These are phyloP conservation scores for Junonia oenone DNA, from an alignment of 2,888 invertebrate species.

Conservation along the genomic window DNA sequence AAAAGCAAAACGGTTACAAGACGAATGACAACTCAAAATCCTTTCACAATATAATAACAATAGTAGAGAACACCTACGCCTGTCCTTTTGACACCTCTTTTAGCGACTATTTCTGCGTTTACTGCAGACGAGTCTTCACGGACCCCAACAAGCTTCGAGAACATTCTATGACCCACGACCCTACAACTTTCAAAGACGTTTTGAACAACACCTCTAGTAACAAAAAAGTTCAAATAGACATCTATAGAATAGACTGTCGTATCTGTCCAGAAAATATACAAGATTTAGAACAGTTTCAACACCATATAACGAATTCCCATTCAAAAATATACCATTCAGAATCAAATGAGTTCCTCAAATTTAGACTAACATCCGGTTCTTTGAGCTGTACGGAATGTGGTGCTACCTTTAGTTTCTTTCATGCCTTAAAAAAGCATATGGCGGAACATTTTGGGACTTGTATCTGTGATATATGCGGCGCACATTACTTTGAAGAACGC, in stretches of 20 bases:
- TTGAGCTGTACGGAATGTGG: constrained; percentile 43
- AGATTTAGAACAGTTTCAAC: constrained; percentile 44
- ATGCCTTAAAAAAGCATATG: constrained; percentile 64
- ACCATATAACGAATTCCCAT: constrained; percentile 46
- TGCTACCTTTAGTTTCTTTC: constrained; percentile 47
- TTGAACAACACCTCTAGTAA: constrained; percentile 36
- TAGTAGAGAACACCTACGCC: constrained; percentile 57
- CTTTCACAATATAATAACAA: constrained; percentile 43
- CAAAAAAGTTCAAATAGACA: constrained; percentile 51
- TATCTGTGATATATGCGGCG: constrained; percentile 64
- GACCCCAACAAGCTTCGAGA: constrained; percentile 53
- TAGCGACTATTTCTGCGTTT: constrained; percentile 58
- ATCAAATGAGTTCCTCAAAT: constrained; percentile 52
- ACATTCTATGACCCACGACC: constrained; percentile 55
- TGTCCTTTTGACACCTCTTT: constrained; percentile 61
- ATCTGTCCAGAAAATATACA: constrained; percentile 48
- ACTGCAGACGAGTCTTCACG: constrained; percentile 45
- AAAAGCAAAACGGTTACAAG: constrained; percentile 19
- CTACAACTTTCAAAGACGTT: constrained; percentile 44
- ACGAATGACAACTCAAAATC: constrained; percentile 32
- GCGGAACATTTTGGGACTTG: constrained; percentile 63
- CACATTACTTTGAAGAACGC: constrained; percentile 66
- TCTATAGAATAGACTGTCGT: constrained; percentile 55
- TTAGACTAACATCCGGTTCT: constrained; percentile 44
- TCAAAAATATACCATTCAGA: constrained; percentile 37